These are phyloP conservation scores for Eidolon dupreanum DNA, from an alignment of 2,797 vertebrate species.

Conservation along the genomic window DNA sequence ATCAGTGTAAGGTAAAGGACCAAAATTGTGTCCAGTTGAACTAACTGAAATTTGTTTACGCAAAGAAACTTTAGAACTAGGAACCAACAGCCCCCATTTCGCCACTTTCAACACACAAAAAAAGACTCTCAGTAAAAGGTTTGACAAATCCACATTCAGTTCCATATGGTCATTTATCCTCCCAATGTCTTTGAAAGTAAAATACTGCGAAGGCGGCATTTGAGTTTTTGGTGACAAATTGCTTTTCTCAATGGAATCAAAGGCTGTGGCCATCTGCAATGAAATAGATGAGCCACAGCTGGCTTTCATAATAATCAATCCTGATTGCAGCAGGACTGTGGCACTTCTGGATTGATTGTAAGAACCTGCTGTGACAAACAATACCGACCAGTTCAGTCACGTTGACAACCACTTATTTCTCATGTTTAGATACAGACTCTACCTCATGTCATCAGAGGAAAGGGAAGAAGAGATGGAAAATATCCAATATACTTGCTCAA, in stretches of 20 bases:
- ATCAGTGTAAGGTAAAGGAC: slow-evolving; percentile 29
- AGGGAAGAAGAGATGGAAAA: neutral
- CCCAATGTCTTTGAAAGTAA: slow-evolving; percentile 63
- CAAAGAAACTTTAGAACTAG: slow-evolving; percentile 6
- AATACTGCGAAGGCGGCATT: slow-evolving; percentile 57
- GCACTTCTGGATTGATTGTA: slow-evolving; percentile 61
- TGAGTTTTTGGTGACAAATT: slow-evolving; percentile 43
- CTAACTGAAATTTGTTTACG: slow-evolving; percentile 29
- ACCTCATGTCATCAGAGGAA: neutral
- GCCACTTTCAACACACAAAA: neutral
- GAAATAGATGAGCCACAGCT: slow-evolving; percentile 74
- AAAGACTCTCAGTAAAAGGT: slow-evolving; percentile 6
- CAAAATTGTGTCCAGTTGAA: slow-evolving; percentile 3
- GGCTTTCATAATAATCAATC: slow-evolving; percentile 72
- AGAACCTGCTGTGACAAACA: slow-evolving; percentile 61
- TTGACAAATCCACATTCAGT: neutral
- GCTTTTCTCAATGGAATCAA: slow-evolving; percentile 60
- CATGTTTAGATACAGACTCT: slow-evolving; percentile 50
- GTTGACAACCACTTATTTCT: slow-evolving; percentile 63
- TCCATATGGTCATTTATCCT: slow-evolving; percentile 62
- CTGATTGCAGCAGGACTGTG: slow-evolving; percentile 55
- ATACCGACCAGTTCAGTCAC: slow-evolving; percentile 60
- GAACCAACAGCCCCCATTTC: neutral
- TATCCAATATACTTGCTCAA: neutral
- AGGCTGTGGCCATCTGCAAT: slow-evolving; percentile 68